phyloP scores from a whole-genome alignment of 2,888 invertebrate species.

The Plutella xylostella region DNA sequence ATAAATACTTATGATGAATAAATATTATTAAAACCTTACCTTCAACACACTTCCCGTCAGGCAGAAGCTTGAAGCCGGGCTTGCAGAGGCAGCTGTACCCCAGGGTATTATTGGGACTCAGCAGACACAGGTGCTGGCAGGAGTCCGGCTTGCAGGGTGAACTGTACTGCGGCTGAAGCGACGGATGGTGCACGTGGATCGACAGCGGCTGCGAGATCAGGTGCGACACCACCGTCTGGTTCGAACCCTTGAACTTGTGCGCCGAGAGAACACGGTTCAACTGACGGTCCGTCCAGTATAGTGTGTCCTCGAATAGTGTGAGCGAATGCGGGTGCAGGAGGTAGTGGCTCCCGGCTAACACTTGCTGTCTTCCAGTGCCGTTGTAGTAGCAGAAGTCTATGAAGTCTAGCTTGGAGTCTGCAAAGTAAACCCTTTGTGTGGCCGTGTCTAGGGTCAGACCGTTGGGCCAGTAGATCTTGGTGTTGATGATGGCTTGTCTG shows the following conservation, averaged over 20 bases:
- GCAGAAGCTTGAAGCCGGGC: constrained; percentile 80
- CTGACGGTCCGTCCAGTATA: constrained; percentile 97
- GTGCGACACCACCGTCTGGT: constrained; percentile 94
- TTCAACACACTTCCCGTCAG: constrained; percentile 80
- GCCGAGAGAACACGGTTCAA: constrained; percentile 90
- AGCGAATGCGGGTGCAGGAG: constrained; percentile 95
- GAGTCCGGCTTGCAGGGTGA: constrained; percentile 77
- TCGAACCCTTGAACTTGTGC: constrained; percentile 91
- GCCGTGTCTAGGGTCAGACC: constrained; percentile 96
- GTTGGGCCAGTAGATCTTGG: constrained; percentile 98
- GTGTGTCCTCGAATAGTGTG: constrained; percentile 93
- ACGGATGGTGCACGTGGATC: constrained; percentile 95
- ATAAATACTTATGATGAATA: not conserved
- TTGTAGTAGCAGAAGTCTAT: constrained; percentile 98
- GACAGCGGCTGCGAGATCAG: constrained; percentile 95
- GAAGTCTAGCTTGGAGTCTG: constrained; percentile 96
- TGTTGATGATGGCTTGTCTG: constrained; percentile 86
- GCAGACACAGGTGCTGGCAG: constrained; percentile 92
- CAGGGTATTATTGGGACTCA: constrained; percentile 78
- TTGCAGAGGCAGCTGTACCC: constrained; percentile 93
- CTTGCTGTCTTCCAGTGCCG: constrained; percentile 90
- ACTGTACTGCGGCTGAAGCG: constrained; percentile 84
- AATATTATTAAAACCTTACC: constrained; percentile 29
- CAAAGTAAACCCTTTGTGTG: constrained; percentile 94
- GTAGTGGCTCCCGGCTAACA: constrained; percentile 89